Conservation (phyloP, 1,140 invertebrate genomes). For the Ostrea denselamellosa region DNA sequence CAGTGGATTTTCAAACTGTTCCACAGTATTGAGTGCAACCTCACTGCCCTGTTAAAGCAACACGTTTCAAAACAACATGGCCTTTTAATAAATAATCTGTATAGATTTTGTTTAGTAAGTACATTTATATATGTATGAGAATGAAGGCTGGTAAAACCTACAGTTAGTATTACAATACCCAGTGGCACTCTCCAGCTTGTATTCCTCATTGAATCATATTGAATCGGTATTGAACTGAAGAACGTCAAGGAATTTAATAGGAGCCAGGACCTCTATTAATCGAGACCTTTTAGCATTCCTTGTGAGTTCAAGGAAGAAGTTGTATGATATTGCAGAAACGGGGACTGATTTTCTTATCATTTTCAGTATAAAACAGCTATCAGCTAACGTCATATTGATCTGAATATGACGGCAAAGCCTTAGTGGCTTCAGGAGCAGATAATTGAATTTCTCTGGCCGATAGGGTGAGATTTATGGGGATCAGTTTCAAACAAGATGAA, state of each 20-base stretch:
- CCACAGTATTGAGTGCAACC: no score
- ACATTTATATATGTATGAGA: no score
- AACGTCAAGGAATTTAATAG: slow-evolving; percentile 23
- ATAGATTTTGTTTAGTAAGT: no score
- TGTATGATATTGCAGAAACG: slow-evolving; percentile 13
- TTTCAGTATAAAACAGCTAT: slow-evolving; percentile 15
- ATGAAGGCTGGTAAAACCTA: no score
- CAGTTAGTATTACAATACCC: no score
- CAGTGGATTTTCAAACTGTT: no score
- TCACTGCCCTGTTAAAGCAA: no score
- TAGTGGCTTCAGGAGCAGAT: not conserved
- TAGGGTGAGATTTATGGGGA: slow-evolving; percentile 6
- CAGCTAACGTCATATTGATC: not conserved
- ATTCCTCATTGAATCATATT: not conserved
- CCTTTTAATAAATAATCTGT: no score
- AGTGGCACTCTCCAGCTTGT: not conserved
- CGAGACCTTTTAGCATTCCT: not conserved
- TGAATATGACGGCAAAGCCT: not conserved
- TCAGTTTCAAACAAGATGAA: slow-evolving; percentile 39
- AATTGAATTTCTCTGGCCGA: slow-evolving; percentile 33
- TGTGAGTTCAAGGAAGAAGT: not conserved
- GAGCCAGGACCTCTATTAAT: slow-evolving; percentile 10
- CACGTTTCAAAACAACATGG: no score
- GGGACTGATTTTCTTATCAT: slow-evolving; percentile 18
- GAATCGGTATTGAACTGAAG: slow-evolving; percentile 9